These are phyloP conservation scores for Bombus confusus DNA, from an alignment of 1,140 invertebrate species.

Conservation along the genomic window DNA sequence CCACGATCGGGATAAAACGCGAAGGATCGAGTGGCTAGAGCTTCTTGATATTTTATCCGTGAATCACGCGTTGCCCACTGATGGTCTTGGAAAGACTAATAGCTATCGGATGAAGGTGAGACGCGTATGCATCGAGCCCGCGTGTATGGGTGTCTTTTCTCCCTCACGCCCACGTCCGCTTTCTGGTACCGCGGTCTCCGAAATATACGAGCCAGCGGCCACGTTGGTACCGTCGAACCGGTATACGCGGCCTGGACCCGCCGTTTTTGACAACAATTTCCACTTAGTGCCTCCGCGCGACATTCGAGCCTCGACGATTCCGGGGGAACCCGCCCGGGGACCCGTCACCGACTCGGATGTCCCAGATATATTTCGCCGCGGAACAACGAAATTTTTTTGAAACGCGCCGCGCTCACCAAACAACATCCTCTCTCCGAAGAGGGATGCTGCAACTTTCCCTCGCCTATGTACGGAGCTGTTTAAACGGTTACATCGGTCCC, in stretches of 20 bases:
- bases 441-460: neutral
- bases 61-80: neutral
- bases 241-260: constrained; percentile 55
- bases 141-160: constrained; percentile 43
- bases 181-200: constrained; percentile 52
- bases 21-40: neutral
- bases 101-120: constrained; percentile 18
- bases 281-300: constrained; percentile 80
- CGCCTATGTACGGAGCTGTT: constrained; percentile 15
- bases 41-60: neutral
- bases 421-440: neutral
- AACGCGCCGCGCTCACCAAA: constrained; percentile 13
- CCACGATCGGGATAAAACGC: neutral
- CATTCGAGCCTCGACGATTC: constrained; percentile 67
- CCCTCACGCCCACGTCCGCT: constrained; percentile 62
- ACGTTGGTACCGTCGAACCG: constrained; percentile 57
- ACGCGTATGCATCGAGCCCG: neutral
- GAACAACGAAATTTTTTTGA: constrained; percentile 54
- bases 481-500: constrained; percentile 48
- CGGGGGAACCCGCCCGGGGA: neutral
- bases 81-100: constrained; percentile 21
- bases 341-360: constrained; percentile 42
- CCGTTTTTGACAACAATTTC: constrained; percentile 82
- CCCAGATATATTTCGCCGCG: constrained; percentile 51
- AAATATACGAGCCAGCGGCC: constrained; percentile 64